Percentiles rank a stretch among this genome's conserved stretches.
These are phyloP conservation scores for Origma solitaria DNA, from an alignment of 2,113 vertebrate species.

Conservation along the genomic window DNA sequence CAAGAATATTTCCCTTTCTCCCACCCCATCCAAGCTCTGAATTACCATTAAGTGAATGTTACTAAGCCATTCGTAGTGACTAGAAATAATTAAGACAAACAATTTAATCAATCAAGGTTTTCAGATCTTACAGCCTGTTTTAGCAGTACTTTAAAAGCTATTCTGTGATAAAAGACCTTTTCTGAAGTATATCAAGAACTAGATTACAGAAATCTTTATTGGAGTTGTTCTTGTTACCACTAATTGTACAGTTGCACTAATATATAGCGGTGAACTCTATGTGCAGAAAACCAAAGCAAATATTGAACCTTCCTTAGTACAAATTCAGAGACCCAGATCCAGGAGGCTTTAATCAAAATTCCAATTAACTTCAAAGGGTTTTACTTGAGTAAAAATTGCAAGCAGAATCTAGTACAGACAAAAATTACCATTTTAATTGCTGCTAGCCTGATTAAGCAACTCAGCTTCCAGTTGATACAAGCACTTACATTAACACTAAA, in stretches of 20 bases:
- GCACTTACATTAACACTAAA: constrained; percentile 25
- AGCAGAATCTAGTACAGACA: background rate
- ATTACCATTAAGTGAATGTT: background rate
- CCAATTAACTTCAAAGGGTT: constrained; percentile 59
- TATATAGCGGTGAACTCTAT: background rate
- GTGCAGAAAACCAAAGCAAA: constrained; percentile 52
- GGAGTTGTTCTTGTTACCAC: background rate
- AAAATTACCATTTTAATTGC: constrained; percentile 62
- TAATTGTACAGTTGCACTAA: background rate
- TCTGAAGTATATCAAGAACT: constrained; percentile 14
- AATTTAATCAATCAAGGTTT: background rate
- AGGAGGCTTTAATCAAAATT: constrained; percentile 55
- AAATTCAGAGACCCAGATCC: constrained; percentile 33
- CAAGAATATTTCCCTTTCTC: background rate
- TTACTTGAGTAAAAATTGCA: constrained; percentile 20
- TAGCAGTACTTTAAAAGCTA: constrained; percentile 6
- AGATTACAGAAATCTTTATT: constrained; percentile 40
- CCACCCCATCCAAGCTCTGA: background rate
- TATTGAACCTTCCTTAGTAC: constrained; percentile 46
- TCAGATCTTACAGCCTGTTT: constrained; percentile 11
- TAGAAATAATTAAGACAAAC: constrained; percentile 36
- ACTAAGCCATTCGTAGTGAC: background rate
- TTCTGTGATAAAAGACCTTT: constrained; percentile 15
- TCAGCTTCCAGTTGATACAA: constrained; percentile 21
- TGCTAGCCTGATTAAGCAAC: background rate